These are phyloP conservation scores for Pomacea canaliculata DNA, from an alignment of 2,888 invertebrate species.

Conservation along the genomic window DNA sequence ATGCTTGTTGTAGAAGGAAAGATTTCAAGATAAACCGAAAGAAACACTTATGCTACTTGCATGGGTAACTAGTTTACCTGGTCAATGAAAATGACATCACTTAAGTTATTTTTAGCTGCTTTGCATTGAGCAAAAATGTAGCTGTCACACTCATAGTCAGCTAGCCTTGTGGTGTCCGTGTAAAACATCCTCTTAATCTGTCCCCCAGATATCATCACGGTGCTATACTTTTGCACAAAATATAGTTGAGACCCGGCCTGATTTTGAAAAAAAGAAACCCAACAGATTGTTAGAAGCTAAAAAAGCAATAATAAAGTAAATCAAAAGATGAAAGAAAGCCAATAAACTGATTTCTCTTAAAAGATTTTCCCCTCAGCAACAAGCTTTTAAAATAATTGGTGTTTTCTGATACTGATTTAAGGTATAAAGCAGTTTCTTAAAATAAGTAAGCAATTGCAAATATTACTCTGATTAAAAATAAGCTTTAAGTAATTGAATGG, in stretches of 20 bases:
- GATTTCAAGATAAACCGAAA: too few relatives aligned
- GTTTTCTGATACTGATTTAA: too few relatives aligned
- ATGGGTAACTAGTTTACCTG: conserved; percentile 35
- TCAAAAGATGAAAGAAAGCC: too few relatives aligned
- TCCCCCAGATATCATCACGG: conserved; percentile 34
- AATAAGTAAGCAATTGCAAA: too few relatives aligned
- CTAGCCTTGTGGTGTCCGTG: conserved; percentile 36
- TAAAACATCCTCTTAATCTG: conserved; percentile 41
- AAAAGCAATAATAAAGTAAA: not conserved
- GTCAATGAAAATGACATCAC: conserved; percentile 47
- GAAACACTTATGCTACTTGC: too few relatives aligned
- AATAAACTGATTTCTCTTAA: too few relatives aligned
- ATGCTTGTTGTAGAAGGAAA: too few relatives aligned
- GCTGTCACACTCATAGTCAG: conserved; percentile 47
- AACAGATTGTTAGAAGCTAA: not conserved
- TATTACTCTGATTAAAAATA: too few relatives aligned
- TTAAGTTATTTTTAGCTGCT: conserved; percentile 28
- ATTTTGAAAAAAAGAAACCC: not conserved
- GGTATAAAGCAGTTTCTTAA: too few relatives aligned
- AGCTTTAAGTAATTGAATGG: too few relatives aligned
- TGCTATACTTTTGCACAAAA: conserved; percentile 45
- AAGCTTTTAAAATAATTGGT: too few relatives aligned
- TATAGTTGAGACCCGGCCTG: conserved; percentile 37
- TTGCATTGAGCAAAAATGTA: conserved; percentile 33
- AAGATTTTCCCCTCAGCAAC: too few relatives aligned